Evolutionary conservation across 2,113 vertebrate genomes (phyloP).

Genomic region (Capreolus pygargus): DNA sequence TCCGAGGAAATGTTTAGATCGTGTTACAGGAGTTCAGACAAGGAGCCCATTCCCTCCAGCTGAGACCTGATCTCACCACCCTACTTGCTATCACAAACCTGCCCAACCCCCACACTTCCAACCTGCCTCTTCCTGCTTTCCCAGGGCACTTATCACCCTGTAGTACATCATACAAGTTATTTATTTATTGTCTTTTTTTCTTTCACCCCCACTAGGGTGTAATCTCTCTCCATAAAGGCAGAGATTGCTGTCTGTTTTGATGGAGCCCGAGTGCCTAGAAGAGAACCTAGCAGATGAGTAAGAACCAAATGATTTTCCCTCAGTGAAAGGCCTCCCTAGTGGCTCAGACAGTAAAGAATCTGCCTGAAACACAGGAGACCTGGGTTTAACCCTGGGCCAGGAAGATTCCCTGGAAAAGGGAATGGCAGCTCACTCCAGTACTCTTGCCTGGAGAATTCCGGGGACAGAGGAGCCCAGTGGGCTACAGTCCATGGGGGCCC

Average conservation of each 20-base stretch:
- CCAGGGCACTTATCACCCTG: neutral
- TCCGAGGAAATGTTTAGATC: neutral
- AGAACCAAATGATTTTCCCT: neutral
- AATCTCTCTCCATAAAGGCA: neutral
- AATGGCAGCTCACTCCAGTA: neutral
- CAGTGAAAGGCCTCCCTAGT: neutral
- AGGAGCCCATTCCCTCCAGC: neutral
- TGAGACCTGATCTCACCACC: neutral
- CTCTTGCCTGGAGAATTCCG: neutral
- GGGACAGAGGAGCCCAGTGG: fast-evolving
- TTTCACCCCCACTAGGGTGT: neutral
- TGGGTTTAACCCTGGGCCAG: neutral
- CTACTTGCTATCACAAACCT: neutral
- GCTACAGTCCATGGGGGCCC: neutral
- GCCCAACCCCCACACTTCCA: no score
- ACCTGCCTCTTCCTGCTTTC: neutral
- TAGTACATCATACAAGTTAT: neutral
- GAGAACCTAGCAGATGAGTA: neutral
- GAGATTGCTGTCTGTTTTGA: neutral
- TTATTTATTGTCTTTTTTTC: neutral
- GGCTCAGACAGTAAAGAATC: neutral
- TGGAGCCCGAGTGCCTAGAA: neutral
- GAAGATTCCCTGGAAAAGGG: neutral
- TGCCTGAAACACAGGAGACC: neutral
- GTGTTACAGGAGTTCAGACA: neutral